Evolutionary conservation across 2,113 vertebrate genomes (phyloP).

Genomic region (Periophthalmodon schlosseri): DNA sequence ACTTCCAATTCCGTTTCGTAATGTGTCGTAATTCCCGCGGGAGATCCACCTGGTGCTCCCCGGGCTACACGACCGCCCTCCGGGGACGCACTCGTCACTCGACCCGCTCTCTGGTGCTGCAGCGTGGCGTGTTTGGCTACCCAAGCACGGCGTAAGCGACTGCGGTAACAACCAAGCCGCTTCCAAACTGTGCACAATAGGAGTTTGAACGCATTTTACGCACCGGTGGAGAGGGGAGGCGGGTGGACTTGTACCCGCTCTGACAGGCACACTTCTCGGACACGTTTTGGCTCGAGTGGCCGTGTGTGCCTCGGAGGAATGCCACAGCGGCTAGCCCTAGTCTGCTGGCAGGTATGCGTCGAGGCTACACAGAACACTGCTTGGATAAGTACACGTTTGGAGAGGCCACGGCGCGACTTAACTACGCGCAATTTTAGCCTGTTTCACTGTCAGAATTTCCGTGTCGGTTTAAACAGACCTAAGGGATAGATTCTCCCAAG

Average conservation of each 20-base stretch:
- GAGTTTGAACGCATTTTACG: neutral
- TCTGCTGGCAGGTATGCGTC: constrained; percentile 53
- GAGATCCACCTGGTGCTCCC: constrained; percentile 14
- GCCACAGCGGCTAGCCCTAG: constrained; percentile 20
- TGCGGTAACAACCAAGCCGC: neutral
- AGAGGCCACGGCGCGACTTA: neutral
- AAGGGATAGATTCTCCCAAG: constrained; percentile 54
- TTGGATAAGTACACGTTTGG: neutral
- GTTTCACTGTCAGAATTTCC: no score
- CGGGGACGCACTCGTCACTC: neutral
- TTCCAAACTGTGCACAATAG: no score
- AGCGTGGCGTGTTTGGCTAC: neutral
- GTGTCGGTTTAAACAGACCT: constrained; percentile 48
- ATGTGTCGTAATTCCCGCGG: neutral
- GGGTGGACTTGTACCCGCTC: neutral
- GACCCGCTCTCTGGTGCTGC: neutral
- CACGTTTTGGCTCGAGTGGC: no score
- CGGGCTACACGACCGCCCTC: no score
- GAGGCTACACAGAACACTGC: constrained; percentile 25
- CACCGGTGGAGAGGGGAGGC: neutral
- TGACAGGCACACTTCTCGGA: neutral
- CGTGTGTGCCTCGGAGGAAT: constrained; percentile 34
- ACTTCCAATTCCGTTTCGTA: neutral
- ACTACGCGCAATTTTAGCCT: neutral
- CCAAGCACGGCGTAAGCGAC: neutral